Base-by-base conservation (phyloP, 30 jellyfish, hydroid and myxozoan species). In the Chrysaora quinquecirrha region DNA sequence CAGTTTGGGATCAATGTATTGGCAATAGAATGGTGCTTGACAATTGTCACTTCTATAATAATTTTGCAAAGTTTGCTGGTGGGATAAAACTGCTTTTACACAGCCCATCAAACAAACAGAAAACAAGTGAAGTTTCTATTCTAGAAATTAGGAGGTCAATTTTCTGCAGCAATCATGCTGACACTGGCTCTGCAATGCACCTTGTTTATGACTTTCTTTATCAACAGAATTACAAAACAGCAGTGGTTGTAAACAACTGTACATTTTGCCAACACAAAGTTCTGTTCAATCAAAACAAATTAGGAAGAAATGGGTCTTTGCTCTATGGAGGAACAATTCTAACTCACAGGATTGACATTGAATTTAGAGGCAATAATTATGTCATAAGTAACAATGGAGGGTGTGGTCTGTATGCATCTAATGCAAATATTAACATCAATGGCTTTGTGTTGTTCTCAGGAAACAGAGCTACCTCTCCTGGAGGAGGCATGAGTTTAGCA, bases 401-500 rank as follows among this genome's bases (percentile, higher is more conserved):
- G 14, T 61, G 88, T 70, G 95, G 93, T 14, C 28, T 86, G 78
- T 91, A 33, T 81, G 88, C 89, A 34, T 91, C 98, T 0, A 91
- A 86, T 74, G 88, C 96, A n/a, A 71, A 69, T 22, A 56, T 85
- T 2, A 34, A 85, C 73, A 65, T 91, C 19, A 34, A 56, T 1
- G 96, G 95, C 25, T 38, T 65, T 12, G 46, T 91, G 29, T 48
- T 18, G 10, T 80, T 91, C 50, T 19, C 75, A 30, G 24, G 47
- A 12, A 91, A 91, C 75, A 19, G 31, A 1, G 96, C 87, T 1
- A 16, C 34, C 16, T 2, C 92, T 25, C 48, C 81, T 62, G 98
- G 98, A 10, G 98, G 96, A 22, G 98, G 86, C 19, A 73, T 91
- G 91, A 21, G 88, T 1, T 38, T 91, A 54, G 76, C 95, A 16